Evolutionary conservation across 2,113 vertebrate species (phyloP).

Genomic region (Otis tarda): DNA sequence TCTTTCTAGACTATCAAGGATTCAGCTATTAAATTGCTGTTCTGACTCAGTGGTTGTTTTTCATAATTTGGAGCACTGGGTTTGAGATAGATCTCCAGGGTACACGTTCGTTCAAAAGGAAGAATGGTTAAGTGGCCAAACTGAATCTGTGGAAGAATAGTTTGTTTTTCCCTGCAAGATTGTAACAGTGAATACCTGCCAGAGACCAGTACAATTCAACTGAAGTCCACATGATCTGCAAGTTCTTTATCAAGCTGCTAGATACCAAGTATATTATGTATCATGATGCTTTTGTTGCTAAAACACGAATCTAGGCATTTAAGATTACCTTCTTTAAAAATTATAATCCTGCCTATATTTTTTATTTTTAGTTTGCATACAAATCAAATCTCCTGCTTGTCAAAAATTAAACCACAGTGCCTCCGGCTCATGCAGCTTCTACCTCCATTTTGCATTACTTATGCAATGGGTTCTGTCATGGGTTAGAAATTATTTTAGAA

Average conservation of each 20-base stretch:
- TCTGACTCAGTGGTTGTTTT: neutral
- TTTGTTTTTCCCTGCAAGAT: neutral
- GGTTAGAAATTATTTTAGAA: neutral
- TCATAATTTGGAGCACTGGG: neutral
- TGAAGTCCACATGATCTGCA: neutral
- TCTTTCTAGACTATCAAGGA: neutral
- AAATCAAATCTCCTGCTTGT: neutral
- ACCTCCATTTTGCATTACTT: neutral
- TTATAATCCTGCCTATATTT: neutral
- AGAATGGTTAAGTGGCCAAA: neutral
- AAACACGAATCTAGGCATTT: neutral
- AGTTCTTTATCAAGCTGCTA: neutral
- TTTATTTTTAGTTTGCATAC: neutral
- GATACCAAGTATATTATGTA: neutral
- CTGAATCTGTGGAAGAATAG: neutral
- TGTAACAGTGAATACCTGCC: neutral
- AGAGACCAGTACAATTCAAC: neutral
- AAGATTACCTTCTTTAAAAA: neutral
- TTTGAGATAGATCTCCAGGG: neutral
- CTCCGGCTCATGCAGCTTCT: neutral
- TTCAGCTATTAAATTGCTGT: neutral
- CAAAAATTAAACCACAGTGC: neutral
- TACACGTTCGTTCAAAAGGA: neutral
- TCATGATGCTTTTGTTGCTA: neutral
- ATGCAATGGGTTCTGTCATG: neutral